phyloP scores from a whole-genome alignment of 2,113 vertebrate species.

The Sceloporus undulatus region DNA sequence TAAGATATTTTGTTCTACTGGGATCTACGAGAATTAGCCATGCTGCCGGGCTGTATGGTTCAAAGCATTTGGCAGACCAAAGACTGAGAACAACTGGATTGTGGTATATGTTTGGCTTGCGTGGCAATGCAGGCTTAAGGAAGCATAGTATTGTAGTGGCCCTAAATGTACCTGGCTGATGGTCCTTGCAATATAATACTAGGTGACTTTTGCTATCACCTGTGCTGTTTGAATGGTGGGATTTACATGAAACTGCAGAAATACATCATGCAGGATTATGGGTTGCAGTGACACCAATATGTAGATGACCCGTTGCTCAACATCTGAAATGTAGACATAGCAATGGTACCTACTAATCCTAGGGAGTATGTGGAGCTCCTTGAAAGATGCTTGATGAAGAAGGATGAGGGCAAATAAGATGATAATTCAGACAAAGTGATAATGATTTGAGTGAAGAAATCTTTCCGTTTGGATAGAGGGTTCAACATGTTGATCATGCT shows the following conservation, averaged over 20 bases:
- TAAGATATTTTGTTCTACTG: no score
- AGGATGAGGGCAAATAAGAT: neutral
- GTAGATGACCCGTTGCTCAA: neutral
- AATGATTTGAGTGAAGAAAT: neutral
- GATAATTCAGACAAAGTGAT: neutral
- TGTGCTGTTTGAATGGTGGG: neutral
- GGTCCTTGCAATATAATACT: neutral
- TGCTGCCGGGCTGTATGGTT: no score
- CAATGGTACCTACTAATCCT: neutral
- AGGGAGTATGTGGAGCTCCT: neutral
- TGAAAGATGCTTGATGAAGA: neutral
- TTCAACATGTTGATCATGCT: neutral
- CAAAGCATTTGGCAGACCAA: no score
- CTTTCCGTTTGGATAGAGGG: neutral
- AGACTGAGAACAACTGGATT: neutral
- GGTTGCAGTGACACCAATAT: no score
- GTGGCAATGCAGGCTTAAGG: neutral
- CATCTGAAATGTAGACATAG: neutral
- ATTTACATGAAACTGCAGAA: neutral
- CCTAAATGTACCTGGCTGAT: neutral
- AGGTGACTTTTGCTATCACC: neutral
- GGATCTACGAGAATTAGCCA: no score
- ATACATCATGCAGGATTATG: neutral
- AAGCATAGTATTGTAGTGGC: neutral
- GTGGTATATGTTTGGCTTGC: neutral